Conservation (phyloP, 2,113 vertebrate species). For the Serinus canaria region DNA sequence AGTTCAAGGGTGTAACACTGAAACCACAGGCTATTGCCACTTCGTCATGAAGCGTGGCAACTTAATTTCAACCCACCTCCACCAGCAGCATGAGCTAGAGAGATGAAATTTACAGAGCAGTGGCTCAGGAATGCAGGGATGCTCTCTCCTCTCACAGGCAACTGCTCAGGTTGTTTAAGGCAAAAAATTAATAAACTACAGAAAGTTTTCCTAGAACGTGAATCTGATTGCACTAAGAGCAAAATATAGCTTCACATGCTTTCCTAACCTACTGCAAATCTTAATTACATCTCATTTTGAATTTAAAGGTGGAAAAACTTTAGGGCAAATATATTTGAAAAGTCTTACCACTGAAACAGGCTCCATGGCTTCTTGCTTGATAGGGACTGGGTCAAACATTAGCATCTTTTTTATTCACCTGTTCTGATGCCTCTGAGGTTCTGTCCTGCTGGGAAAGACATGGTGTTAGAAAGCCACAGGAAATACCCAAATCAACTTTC, state of each 20-base stretch:
- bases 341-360: conserved; percentile 84
- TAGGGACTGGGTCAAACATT: conserved; percentile 92
- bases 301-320: background rate
- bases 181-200: background rate
- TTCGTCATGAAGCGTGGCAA: background rate
- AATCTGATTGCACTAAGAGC: background rate
- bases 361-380: conserved; percentile 92
- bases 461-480: background rate
- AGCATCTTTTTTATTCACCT: conserved; percentile 84
- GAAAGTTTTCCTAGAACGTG: background rate
- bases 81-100: background rate
- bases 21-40: background rate
- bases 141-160: background rate
- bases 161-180: background rate
- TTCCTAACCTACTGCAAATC: background rate
- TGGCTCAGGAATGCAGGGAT: background rate
- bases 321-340: background rate
- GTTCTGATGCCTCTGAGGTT: conserved; percentile 41
- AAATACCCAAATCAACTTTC: background rate
- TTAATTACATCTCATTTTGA: background rate
- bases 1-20: background rate
- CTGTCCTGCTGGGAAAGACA: conserved; percentile 22
- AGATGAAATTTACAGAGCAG: background rate
- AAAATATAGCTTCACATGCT: background rate
- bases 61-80: background rate